phyloP scores from a whole-genome alignment of 2,888 invertebrate genomes.

The Parascotia fuliginaria region DNA sequence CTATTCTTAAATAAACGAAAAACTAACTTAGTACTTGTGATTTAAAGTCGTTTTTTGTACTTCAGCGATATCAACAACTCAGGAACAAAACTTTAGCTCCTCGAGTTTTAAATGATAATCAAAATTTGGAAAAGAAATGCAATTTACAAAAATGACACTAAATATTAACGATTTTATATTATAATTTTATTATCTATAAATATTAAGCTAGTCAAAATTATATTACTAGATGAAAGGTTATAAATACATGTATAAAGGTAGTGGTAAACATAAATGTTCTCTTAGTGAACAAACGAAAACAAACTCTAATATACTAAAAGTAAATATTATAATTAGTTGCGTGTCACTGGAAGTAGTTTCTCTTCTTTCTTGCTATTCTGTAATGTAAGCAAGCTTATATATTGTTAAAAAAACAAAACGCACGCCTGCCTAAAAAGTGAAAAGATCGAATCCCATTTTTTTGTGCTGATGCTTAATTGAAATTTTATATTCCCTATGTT shows the following conservation, averaged over 20 bases:
- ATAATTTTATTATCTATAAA: slow-evolving; percentile 23
- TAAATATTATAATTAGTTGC: slow-evolving; percentile 18
- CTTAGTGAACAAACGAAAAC: slow-evolving; percentile 53
- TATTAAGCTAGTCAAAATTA: slow-evolving; percentile 35
- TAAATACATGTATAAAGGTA: slow-evolving; percentile 44
- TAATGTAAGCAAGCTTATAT: slow-evolving; percentile 25
- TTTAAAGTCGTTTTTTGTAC: neutral
- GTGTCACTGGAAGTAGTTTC: slow-evolving; percentile 70
- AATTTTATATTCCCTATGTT: too few relatives aligned
- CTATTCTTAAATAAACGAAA: neutral
- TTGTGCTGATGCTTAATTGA: too few relatives aligned
- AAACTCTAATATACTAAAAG: slow-evolving; percentile 25
- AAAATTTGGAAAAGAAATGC: too few relatives aligned
- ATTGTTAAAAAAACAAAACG: neutral
- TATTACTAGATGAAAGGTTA: slow-evolving; percentile 25
- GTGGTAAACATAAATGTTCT: slow-evolving; percentile 65
- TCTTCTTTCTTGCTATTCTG: slow-evolving; percentile 74
- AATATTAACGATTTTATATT: slow-evolving; percentile 8
- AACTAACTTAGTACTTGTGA: neutral
- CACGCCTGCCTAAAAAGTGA: too few relatives aligned
- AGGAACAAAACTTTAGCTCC: too few relatives aligned
- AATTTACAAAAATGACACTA: slow-evolving; percentile 4
- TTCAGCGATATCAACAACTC: neutral
- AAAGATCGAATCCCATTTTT: too few relatives aligned
- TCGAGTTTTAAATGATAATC: too few relatives aligned